Base-by-base conservation (phyloP, 2,797 vertebrate genomes). In the Micrastur ruficollis region DNA sequence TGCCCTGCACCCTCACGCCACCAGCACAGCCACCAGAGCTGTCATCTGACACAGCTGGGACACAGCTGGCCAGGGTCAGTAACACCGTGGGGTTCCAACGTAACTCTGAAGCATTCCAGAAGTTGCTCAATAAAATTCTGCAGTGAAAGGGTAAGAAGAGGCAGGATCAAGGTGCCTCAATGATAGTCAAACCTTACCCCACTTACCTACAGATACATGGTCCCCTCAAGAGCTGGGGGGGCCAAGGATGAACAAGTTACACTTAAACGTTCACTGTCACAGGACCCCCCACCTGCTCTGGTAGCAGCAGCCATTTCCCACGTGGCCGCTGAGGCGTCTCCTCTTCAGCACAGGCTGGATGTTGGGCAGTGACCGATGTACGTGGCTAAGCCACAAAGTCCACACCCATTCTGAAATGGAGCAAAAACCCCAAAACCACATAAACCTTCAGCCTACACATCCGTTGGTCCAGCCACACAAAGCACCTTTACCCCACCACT, bases 31-130 rank as follows among this genome's bases (percentile, higher is more conserved):
- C 67, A 52, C 2, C 2, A 16, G 13, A 49, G 32, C 32, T 12
- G 26, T 19, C 53, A 53, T n/a, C 21, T 85, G 29, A 23, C 6
- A 2, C 13, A 81, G 66, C 63, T 38, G 70, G 34, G 32, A 36
- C 11, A 8, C 32, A 82, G 11, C 19, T 44, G 19, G 34, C 32
- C 31, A 67, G 20, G 19, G 11, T 25, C 82, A 78, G 34, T 36
- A 56, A 31, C 11, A 70, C 20, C 0, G 0, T 1, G 7, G 8
- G 66, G 25, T 42, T 88, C 67, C 63, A 50, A 61, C 4, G 1
- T 21, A 38, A 61, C 53, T 40, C 67, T 47, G 46, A 87, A 46
- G 50, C 55, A 31, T 15, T 72, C 21, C 40, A 59, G 18, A 32
- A 63, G 49, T 44, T 31, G 38, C 27, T 71, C 40, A 85, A 53